Conservation (phyloP, 2,797 vertebrate species). For the Alectoris magna region DNA sequence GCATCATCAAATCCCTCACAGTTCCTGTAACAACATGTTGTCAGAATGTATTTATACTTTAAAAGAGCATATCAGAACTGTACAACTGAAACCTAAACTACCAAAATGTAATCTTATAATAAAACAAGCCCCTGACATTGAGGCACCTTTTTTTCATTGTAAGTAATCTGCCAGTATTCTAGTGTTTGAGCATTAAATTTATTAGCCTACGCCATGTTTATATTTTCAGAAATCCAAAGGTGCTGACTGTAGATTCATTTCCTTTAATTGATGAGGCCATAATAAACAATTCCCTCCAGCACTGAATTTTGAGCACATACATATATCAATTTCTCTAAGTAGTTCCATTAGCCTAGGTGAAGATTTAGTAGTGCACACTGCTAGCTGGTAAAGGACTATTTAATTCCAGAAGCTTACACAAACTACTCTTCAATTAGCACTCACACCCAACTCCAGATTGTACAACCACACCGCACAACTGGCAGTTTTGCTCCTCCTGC, state of each 20-base stretch:
- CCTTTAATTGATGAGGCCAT: neutral
- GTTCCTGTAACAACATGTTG: slow-evolving; percentile 65
- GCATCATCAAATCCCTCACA: slow-evolving; percentile 44
- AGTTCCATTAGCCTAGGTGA: neutral
- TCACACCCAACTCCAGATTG: neutral
- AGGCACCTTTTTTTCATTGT: neutral
- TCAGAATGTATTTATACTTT: slow-evolving; percentile 71
- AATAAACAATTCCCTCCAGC: slow-evolving; percentile 1
- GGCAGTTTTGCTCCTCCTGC: slow-evolving; percentile 52
- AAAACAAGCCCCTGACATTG: neutral
- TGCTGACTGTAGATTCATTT: neutral
- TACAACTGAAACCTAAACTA: neutral
- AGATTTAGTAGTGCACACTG: neutral
- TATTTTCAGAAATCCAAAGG: neutral
- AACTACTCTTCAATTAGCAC: slow-evolving; percentile 32
- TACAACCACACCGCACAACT: slow-evolving; percentile 35
- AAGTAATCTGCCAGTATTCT: neutral
- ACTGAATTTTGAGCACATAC: neutral
- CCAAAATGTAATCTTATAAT: neutral
- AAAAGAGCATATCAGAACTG: slow-evolving; percentile 24
- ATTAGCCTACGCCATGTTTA: neutral
- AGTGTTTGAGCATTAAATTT: neutral
- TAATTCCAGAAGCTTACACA: slow-evolving; percentile 36
- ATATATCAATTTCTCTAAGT: neutral
- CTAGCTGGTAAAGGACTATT: slow-evolving; percentile 15